These are phyloP conservation scores for Meliscaeva auricollis DNA, from an alignment of 2,888 invertebrate species.

Conservation along the genomic window DNA sequence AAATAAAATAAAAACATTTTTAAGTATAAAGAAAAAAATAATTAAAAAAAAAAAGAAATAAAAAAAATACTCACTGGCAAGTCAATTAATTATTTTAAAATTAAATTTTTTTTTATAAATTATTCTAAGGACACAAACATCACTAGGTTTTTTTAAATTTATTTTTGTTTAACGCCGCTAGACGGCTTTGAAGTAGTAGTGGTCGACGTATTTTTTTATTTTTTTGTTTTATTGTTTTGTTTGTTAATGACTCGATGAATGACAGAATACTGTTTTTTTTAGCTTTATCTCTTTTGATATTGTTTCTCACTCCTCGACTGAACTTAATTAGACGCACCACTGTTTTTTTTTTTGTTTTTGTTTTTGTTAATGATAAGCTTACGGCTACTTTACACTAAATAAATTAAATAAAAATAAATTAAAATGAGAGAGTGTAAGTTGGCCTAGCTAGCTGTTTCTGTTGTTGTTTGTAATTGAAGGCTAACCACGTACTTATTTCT, in stretches of 20 bases:
- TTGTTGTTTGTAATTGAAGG: conserved; percentile 8
- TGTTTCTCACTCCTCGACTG: conserved; percentile 11
- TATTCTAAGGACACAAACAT: conserved; percentile 51
- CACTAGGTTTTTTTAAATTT: conserved; percentile 28
- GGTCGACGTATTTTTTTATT: conserved; percentile 24
- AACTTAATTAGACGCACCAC: conserved; percentile 31
- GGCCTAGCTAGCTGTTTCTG: conserved; percentile 55
- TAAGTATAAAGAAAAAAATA: conserved; percentile 32
- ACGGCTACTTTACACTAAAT: conserved; percentile 54
- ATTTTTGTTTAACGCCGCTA: conserved; percentile 46
- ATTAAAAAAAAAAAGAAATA: conserved; percentile 23
- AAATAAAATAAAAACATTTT: conserved; percentile 1
- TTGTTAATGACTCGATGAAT: conserved; percentile 53
- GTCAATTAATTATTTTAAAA: conserved; percentile 46
- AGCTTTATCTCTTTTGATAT: conserved; percentile 16
- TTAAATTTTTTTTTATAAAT: conserved; percentile 36
- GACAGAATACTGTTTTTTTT: conserved; percentile 60
- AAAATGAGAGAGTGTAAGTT: conserved; percentile 54
- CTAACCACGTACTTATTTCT: conserved; percentile 56
- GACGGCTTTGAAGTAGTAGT: conserved; percentile 47
- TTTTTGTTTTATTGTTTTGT: conserved; percentile 3
- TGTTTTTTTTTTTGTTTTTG: conserved; percentile 25
- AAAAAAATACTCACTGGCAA: conserved; percentile 55
- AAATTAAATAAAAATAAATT: conserved; percentile 64
- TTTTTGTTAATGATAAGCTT: conserved; percentile 37